phyloP scores from a whole-genome alignment of 2,888 invertebrate species.

The Archips xylosteana region DNA sequence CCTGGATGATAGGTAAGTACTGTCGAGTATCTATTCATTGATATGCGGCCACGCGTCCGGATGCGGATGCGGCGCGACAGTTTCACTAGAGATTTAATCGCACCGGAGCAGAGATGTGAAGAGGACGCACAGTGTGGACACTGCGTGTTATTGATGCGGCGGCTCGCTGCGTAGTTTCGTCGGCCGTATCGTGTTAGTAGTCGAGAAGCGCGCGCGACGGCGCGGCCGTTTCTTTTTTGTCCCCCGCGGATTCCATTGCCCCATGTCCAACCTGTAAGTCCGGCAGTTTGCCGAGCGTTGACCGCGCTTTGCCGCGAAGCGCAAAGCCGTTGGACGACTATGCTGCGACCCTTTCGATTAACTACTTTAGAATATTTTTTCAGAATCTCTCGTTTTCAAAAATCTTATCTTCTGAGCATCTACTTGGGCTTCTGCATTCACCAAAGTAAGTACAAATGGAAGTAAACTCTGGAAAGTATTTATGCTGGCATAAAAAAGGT shows the following conservation, averaged over 20 bases:
- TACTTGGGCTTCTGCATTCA: not conserved
- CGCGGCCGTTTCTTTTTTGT: constrained; percentile 77
- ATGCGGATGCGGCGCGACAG: constrained; percentile 13
- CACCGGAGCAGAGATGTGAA: not conserved
- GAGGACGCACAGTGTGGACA: constrained; percentile 1
- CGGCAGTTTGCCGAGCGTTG: constrained; percentile 84
- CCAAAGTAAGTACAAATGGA: not conserved
- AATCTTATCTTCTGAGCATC: not conserved
- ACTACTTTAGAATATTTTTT: constrained; percentile 52
- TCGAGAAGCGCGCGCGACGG: constrained; percentile 66
- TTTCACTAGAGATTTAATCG: constrained; percentile 16
- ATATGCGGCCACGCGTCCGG: constrained; percentile 13
- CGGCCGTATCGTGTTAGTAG: constrained; percentile 58
- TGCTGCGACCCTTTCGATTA: constrained; percentile 69
- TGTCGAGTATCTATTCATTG: constrained; percentile 9
- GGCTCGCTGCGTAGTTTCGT: constrained; percentile 5
- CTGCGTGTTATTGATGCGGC: constrained; percentile 5
- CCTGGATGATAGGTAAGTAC: not conserved
- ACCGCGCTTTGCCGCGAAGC: constrained; percentile 75
- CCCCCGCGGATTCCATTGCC: constrained; percentile 81
- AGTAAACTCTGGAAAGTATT: not conserved
- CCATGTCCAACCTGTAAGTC: constrained; percentile 84
- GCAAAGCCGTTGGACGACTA: constrained; percentile 75
- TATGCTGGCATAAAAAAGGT: not conserved
- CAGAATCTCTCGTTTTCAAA: constrained; percentile 31